Conservation (phyloP, 2,113 vertebrate genomes). For the Gobius niger region DNA sequence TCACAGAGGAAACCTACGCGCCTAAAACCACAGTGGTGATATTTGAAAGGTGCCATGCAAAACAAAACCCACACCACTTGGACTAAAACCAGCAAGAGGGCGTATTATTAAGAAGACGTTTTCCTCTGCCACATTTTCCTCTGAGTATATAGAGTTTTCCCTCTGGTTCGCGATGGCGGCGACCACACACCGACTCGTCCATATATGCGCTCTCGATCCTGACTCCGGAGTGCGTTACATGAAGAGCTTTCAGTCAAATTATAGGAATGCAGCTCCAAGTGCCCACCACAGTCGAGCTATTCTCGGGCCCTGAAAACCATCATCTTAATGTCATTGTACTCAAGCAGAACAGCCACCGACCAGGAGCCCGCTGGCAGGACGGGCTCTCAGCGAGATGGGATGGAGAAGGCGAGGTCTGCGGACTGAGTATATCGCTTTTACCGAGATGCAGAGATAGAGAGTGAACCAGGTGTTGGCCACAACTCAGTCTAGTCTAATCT, state of each 20-base stretch:
- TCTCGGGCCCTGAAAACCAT: conserved; percentile 66
- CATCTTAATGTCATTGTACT: conserved; percentile 68
- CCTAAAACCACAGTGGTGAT: conserved; percentile 18
- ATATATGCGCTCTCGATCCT: conserved; percentile 19
- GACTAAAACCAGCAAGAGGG: conserved; percentile 30
- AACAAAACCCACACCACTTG: conserved; percentile 40
- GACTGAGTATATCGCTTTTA: neutral
- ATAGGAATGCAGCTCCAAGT: conserved; percentile 57
- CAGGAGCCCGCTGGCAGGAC: conserved; percentile 27
- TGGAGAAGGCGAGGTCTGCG: neutral
- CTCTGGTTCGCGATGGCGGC: conserved; percentile 43
- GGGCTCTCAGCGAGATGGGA: neutral
- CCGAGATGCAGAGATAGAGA: neutral
- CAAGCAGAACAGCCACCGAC: conserved; percentile 53
- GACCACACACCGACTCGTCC: conserved; percentile 51
- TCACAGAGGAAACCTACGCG: neutral
- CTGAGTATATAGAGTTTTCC: conserved; percentile 12
- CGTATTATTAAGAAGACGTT: conserved; percentile 28
- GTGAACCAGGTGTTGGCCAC: too few species aligned
- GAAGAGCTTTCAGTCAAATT: conserved; percentile 58
- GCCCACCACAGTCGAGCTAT: conserved; percentile 72
- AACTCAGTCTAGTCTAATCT: too few species aligned
- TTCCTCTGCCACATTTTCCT: conserved; percentile 12
- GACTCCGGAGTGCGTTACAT: conserved; percentile 31
- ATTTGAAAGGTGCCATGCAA: conserved; percentile 33